phyloP scores from a whole-genome alignment of 2,888 invertebrate genomes.

The Diogma glabrata region DNA sequence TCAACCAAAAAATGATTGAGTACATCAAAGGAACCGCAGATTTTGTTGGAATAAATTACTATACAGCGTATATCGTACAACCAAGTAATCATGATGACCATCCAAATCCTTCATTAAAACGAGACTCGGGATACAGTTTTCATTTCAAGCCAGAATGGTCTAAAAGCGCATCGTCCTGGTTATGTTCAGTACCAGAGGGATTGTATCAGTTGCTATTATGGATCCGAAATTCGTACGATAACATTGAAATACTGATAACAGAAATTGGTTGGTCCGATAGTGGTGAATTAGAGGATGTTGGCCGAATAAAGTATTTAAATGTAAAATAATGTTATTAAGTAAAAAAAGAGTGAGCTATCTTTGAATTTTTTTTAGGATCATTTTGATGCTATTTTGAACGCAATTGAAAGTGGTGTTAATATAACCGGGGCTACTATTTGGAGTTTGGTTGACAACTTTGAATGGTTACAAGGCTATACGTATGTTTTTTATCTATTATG shows the following conservation, averaged over 20 bases:
- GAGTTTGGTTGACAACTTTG: slow-evolving; percentile 54
- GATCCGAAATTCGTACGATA: not conserved
- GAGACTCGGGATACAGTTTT: slow-evolving; percentile 14
- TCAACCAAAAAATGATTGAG: not conserved
- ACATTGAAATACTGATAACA: slow-evolving; percentile 36
- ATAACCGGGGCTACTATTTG: slow-evolving; percentile 45
- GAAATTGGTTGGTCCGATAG: slow-evolving; percentile 44
- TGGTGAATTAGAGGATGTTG: slow-evolving; percentile 25
- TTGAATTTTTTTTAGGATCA: not conserved
- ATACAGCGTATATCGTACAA: slow-evolving; percentile 22
- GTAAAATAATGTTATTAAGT: not conserved
- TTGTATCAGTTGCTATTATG: slow-evolving; percentile 21
- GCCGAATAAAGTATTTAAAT: slow-evolving; percentile 23
- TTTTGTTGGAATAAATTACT: slow-evolving; percentile 29
- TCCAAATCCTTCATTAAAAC: slow-evolving; percentile 40
- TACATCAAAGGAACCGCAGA: slow-evolving; percentile 22
- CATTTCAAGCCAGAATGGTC: slow-evolving; percentile 20
- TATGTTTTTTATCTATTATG: no score
- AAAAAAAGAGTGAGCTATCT: no score
- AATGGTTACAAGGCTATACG: slow-evolving; percentile 48
- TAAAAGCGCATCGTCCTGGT: slow-evolving; percentile 25
- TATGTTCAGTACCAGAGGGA: slow-evolving; percentile 27
- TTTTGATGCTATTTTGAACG: slow-evolving; percentile 33
- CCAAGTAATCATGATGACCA: slow-evolving; percentile 15
- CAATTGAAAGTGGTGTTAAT: slow-evolving; percentile 29